Conservation (phyloP, 2,113 vertebrate species). For the Cariama cristata region DNA sequence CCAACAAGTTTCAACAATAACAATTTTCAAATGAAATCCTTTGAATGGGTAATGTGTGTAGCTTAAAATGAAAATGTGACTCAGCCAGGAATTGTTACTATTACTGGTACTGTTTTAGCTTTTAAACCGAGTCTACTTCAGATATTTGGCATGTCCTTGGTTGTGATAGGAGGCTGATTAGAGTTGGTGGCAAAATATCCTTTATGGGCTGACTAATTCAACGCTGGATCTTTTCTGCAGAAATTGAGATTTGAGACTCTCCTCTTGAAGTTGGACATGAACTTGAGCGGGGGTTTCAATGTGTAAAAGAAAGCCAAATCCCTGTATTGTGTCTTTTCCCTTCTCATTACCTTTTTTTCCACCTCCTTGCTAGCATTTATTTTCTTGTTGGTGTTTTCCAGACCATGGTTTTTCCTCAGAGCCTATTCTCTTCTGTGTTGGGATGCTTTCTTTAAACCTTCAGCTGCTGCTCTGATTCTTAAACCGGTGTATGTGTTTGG, state of each 20-base stretch:
- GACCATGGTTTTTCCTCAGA: not conserved
- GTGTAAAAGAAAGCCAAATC: not conserved
- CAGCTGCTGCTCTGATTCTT: not conserved
- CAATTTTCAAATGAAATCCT: constrained; percentile 7
- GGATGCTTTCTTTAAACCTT: not conserved
- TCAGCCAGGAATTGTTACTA: constrained; percentile 47
- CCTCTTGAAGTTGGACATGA: not conserved
- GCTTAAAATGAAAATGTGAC: constrained; percentile 34
- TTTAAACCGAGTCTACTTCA: not conserved
- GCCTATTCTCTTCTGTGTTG: not conserved
- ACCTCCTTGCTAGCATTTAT: not conserved
- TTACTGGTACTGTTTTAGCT: constrained; percentile 30
- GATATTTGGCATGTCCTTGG: not conserved
- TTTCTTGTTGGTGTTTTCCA: not conserved
- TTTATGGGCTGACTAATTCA: not conserved
- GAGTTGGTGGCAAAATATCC: not conserved
- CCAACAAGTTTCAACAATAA: constrained; percentile 21
- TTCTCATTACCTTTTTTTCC: not conserved
- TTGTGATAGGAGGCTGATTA: not conserved
- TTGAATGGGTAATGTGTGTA: constrained; percentile 7
- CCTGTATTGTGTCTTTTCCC: not conserved
- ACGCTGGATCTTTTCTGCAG: not conserved
- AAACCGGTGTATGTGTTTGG: not conserved
- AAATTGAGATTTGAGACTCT: not conserved
- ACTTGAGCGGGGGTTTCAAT: not conserved